These are phyloP conservation scores for Chaetops frenatus DNA, from an alignment of 2,113 vertebrate genomes.

Conservation along the genomic window DNA sequence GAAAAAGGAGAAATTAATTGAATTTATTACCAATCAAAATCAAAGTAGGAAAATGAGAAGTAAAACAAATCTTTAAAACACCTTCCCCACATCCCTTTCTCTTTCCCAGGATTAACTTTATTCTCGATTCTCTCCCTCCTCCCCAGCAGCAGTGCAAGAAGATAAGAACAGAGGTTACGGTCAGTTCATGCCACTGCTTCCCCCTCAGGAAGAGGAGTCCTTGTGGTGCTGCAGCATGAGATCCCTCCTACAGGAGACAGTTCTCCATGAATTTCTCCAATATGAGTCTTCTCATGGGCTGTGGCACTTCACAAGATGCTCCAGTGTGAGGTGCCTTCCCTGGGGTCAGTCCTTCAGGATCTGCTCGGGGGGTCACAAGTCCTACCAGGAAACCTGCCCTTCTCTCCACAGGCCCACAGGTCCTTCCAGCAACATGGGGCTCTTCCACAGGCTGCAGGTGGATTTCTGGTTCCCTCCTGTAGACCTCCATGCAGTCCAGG, in stretches of 20 bases:
- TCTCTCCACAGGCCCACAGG: not conserved
- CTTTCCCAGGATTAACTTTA: not conserved
- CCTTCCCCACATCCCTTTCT: not conserved
- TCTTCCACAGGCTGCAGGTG: not conserved
- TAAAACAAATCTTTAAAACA: not conserved
- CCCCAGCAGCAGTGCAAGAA: not conserved
- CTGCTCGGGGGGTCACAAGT: not conserved
- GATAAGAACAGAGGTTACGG: fast-evolving
- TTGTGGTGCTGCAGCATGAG: not conserved
- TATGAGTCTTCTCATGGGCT: not conserved
- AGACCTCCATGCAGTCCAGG: fast-evolving
- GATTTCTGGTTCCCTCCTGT: not conserved
- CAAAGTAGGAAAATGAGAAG: not conserved
- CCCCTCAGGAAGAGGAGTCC: not conserved
- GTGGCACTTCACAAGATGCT: not conserved
- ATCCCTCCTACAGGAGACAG: not conserved
- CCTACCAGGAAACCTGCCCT: not conserved
- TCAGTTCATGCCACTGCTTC: not conserved
- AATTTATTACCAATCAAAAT: not conserved
- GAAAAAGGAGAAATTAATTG: not conserved
- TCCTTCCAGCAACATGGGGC: not conserved
- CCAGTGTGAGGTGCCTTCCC: not conserved
- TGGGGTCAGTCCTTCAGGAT: not conserved
- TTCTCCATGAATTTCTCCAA: not conserved
- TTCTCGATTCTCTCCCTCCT: not conserved